Evolutionary conservation across 1,140 invertebrate genomes (phyloP).

Genomic region (Heliconius hermathena): DNA sequence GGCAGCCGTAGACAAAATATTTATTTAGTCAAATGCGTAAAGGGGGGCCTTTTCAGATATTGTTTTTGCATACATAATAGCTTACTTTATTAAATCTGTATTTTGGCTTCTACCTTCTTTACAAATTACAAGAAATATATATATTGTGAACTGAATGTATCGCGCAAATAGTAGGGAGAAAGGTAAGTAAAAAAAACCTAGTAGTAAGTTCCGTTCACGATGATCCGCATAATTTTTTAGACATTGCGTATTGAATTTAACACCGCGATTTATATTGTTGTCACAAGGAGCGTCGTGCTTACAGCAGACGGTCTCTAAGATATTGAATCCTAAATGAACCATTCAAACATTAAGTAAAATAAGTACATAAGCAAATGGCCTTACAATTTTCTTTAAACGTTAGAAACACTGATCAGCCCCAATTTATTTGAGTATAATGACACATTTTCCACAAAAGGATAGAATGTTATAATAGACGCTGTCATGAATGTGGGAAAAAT

Average conservation of each 20-base stretch:
- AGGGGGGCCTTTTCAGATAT: background rate
- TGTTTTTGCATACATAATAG: slow-evolving; percentile 4
- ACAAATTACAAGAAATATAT: background rate
- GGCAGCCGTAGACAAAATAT: background rate
- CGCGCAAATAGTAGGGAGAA: no score
- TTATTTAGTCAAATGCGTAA: slow-evolving; percentile 13
- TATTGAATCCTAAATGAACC: no score
- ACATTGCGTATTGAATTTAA: no score
- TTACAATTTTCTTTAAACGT: background rate
- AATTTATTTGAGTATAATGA: slow-evolving; percentile 14
- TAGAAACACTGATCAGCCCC: background rate
- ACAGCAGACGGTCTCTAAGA: no score
- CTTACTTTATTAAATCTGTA: slow-evolving; percentile 12
- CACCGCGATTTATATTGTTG: no score
- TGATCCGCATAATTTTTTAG: no score
- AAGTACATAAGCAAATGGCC: no score
- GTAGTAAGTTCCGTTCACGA: no score
- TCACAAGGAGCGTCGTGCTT: no score
- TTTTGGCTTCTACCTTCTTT: background rate
- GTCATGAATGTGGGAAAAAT: slow-evolving; percentile 35
- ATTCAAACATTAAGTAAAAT: no score
- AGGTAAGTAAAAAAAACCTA: background rate
- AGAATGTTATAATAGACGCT: slow-evolving; percentile 9
- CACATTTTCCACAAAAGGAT: slow-evolving; percentile 18
- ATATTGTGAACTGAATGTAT: no score